These are phyloP conservation scores for Coelopa pilipes DNA, from an alignment of 2,888 invertebrate species.

Conservation along the genomic window DNA sequence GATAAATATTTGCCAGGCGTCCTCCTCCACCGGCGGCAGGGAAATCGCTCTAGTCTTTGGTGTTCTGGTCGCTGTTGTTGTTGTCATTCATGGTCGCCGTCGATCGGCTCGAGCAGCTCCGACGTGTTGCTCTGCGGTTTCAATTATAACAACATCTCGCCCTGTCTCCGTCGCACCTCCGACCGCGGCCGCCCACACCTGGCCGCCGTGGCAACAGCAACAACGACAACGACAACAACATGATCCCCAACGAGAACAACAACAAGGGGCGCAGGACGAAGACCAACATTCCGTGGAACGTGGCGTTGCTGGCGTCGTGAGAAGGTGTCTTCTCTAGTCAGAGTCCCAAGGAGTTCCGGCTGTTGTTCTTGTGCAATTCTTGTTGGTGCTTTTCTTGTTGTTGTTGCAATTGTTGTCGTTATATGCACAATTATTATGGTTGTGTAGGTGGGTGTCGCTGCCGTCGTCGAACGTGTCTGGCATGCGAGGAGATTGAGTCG, in stretches of 20 bases:
- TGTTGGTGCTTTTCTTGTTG: background rate
- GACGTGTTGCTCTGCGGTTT: background rate
- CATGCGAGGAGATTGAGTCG: background rate
- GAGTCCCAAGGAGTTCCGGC: background rate
- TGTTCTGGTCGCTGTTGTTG: too few relatives aligned
- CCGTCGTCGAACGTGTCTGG: constrained; percentile 7
- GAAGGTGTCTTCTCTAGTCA: constrained; percentile 5
- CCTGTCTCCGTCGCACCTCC: too few relatives aligned
- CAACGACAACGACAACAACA: constrained; percentile 9
- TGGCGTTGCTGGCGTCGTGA: background rate
- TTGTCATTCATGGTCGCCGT: background rate
- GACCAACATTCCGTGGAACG: constrained; percentile 9
- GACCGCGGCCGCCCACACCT: too few relatives aligned
- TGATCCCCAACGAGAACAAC: too few relatives aligned
- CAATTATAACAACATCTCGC: constrained; percentile 17
- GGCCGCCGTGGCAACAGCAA: background rate
- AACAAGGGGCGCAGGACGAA: too few relatives aligned
- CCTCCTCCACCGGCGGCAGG: too few relatives aligned
- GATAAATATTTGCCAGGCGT: too few relatives aligned
- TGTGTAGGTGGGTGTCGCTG: background rate
- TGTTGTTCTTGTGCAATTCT: background rate
- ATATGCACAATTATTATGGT: too few relatives aligned
- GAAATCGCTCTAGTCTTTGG: too few relatives aligned
- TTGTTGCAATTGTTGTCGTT: too few relatives aligned
- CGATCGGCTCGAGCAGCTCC: background rate